Conservation (phyloP, 2,797 vertebrate species). For the Phyllotis vaccarum region DNA sequence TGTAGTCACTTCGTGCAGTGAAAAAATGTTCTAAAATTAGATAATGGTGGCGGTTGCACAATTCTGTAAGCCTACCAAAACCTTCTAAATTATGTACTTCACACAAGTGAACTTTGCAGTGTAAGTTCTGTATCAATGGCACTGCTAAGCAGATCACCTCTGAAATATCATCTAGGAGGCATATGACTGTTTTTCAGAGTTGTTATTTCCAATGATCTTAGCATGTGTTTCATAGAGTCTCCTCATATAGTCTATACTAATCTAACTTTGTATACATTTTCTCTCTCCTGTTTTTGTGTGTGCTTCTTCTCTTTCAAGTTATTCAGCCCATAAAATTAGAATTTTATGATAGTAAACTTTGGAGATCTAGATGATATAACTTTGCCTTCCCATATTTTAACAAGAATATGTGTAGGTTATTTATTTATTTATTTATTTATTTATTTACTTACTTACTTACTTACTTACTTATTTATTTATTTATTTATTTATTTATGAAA, state of each 20-base stretch:
- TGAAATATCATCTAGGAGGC: neutral
- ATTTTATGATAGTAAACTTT: neutral
- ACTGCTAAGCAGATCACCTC: slow-evolving; percentile 17
- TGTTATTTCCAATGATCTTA: slow-evolving; percentile 7
- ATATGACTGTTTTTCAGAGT: neutral
- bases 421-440: neutral
- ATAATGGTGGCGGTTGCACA: neutral
- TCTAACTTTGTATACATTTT: slow-evolving; percentile 10
- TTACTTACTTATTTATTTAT: neutral
- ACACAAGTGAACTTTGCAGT: neutral
- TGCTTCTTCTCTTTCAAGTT: neutral
- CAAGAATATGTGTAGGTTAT: slow-evolving; percentile 21
- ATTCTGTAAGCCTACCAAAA: slow-evolving; percentile 16
- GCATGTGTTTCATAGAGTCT: neutral
- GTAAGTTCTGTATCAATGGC: neutral
- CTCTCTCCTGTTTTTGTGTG: neutral
- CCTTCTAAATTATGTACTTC: neutral
- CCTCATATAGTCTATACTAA: neutral
- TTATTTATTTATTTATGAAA: neutral
- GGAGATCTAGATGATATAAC: neutral
- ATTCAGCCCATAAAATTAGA: slow-evolving; percentile 45
- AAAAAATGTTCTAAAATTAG: slow-evolving; percentile 31
- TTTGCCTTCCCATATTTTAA: slow-evolving; percentile 44
- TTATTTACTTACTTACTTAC: neutral
- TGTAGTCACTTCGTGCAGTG: neutral